Conservation (phyloP, 2,797 vertebrate genomes). For the Notamacropus eugenii region DNA sequence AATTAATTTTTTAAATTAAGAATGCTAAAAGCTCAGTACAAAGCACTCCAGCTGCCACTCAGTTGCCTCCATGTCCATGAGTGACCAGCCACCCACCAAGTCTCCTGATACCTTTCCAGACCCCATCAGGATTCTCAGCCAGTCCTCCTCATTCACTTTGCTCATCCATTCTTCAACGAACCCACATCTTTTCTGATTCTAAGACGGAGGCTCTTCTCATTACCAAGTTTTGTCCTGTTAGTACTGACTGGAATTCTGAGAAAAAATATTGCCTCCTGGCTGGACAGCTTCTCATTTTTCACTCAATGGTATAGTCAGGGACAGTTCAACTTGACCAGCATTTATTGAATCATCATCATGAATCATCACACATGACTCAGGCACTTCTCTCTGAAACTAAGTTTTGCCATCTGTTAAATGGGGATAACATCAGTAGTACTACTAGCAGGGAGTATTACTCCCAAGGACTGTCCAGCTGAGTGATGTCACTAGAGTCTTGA, state of each 20-base stretch:
- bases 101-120: background rate
- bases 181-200: background rate
- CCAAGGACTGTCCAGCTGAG: too few species aligned
- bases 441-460: background rate
- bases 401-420: background rate
- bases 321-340: background rate
- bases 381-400: background rate
- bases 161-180: background rate
- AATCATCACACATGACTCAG: background rate
- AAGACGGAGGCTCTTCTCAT: background rate
- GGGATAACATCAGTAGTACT: background rate
- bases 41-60: background rate
- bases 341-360: background rate
- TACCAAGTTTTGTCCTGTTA: background rate
- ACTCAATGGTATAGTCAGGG: background rate
- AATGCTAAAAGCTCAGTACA: background rate
- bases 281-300: background rate
- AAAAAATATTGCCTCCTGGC: too few species aligned
- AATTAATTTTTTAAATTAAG: background rate
- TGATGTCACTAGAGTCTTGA: background rate
- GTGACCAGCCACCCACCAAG: too few species aligned
- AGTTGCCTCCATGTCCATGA: too few species aligned
- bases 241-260: background rate
- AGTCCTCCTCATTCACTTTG: background rate
- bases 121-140: background rate